Conservation (phyloP, 2,113 vertebrate species). For the Ondatra zibethicus region DNA sequence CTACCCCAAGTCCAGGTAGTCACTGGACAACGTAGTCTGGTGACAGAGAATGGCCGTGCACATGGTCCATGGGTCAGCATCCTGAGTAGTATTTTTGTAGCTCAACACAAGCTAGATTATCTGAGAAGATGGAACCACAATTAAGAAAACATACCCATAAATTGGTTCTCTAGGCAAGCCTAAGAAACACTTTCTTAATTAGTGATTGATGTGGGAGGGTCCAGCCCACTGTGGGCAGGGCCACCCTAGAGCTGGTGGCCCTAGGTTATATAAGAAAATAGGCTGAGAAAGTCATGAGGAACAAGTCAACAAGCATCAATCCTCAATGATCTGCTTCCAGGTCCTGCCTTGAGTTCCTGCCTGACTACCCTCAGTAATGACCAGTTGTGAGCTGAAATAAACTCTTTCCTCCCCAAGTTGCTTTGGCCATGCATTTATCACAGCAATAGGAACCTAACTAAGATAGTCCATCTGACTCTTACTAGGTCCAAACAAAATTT, state of each 20-base stretch:
- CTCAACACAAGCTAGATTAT: background rate
- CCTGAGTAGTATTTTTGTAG: background rate
- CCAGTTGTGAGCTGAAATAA: background rate
- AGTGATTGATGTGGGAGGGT: background rate
- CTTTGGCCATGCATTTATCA: background rate
- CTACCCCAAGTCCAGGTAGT: background rate
- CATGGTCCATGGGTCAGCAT: background rate
- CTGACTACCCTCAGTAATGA: background rate
- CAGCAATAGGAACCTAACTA: background rate
- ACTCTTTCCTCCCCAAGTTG: background rate
- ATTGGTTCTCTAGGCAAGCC: too few species aligned
- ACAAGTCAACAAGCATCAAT: background rate
- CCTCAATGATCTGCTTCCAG: background rate
- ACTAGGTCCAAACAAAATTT: background rate
- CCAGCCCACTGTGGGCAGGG: background rate
- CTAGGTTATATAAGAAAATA: background rate
- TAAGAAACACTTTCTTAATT: background rate
- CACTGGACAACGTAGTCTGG: too few species aligned
- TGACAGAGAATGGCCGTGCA: too few species aligned
- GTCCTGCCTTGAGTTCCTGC: background rate
- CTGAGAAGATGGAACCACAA: background rate
- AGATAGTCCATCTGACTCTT: background rate
- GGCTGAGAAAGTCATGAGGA: background rate
- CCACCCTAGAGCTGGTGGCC: background rate
- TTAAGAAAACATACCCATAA: background rate